These are phyloP conservation scores for Amphipyra berbera DNA, from an alignment of 2,888 invertebrate genomes.

Conservation along the genomic window DNA sequence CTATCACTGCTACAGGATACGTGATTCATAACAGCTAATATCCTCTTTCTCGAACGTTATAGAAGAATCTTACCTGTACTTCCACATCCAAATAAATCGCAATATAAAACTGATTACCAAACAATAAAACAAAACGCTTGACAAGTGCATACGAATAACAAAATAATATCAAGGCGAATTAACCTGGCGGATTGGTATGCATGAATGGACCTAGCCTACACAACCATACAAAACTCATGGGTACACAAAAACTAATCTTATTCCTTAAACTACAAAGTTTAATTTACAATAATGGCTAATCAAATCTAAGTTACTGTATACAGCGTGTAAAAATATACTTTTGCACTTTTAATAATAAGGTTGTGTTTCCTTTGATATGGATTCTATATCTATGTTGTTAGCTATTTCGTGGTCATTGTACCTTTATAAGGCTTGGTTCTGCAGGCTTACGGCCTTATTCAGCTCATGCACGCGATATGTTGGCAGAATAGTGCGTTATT, in stretches of 20 bases:
- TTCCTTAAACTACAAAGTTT: accelerated
- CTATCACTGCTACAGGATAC: not conserved
- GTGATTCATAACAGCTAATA: too few species aligned
- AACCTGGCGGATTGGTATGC: slow-evolving; percentile 56
- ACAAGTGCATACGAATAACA: slow-evolving; percentile 58
- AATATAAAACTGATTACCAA: slow-evolving; percentile 43
- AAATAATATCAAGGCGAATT: slow-evolving; percentile 61
- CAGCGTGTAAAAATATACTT: slow-evolving; percentile 11
- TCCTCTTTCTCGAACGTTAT: not conserved
- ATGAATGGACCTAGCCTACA: slow-evolving; percentile 55
- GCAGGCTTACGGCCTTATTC: slow-evolving; percentile 39
- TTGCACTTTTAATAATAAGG: slow-evolving; percentile 7
- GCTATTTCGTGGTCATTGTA: slow-evolving; percentile 59
- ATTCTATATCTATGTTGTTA: slow-evolving; percentile 13
- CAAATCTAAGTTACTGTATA: slow-evolving; percentile 7
- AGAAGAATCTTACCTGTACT: not conserved
- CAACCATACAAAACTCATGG: slow-evolving; percentile 9
- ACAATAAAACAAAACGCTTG: slow-evolving; percentile 50
- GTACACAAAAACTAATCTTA: slow-evolving; percentile 22
- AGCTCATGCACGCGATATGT: slow-evolving; percentile 38
- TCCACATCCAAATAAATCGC: slow-evolving; percentile 14
- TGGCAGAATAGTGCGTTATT: slow-evolving; percentile 31
- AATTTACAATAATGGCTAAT: slow-evolving; percentile 5
- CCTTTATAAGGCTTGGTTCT: slow-evolving; percentile 52
- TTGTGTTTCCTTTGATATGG: slow-evolving; percentile 7